Evolutionary conservation across 2,797 vertebrate genomes (phyloP), one percentile per base, ranked within the genome.

Genomic region (Myripristis jacobus): DNA sequence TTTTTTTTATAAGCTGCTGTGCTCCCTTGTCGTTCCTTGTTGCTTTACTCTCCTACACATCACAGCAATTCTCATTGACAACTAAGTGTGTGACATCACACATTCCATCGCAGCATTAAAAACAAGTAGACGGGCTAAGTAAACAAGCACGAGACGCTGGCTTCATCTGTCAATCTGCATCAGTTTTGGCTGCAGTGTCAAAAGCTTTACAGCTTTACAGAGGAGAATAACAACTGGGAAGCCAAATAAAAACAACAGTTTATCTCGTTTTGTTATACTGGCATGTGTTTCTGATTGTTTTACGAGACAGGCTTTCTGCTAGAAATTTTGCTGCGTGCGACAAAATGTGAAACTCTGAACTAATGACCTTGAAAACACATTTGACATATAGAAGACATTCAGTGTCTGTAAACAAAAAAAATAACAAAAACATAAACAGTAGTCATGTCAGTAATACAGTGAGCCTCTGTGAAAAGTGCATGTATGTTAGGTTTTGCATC

Each of bases 131-230:
- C 48, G 73, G 53, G 76, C 47, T 52, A 57, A 65, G 52, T 60
- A 68, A 64, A 44, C 24, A 52, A 56, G 43, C 56, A 44, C 61
- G 65, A 43, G 50, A 9, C 36, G 48, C 34, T 61, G 13, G 66
- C 19, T 61, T 65, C 80, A 75, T n/a, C 59, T 38, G 9, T 24
- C 57, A 66, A 21, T 79, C 19, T 53, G 52, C 29, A 57, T 63
- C 36, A 15, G 3, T 41, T 41, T 43, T 64, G 25, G n/a, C 53
- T 50, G 44, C 13, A 69, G 51, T 31, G 53, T 58, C 29, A 57
- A 66, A 64, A 56, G 31, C 38, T 41, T 15, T 41, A 2, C 0
- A 2, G 1, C 9, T 38, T 16, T 60, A 8, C 15, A 41, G 38
- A 41, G 38, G 4, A 15, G 15, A 57, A 48, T 43, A 66, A 38